Base-by-base conservation (phyloP, 2,797 vertebrate species). In the Calcarius lapponicus region DNA sequence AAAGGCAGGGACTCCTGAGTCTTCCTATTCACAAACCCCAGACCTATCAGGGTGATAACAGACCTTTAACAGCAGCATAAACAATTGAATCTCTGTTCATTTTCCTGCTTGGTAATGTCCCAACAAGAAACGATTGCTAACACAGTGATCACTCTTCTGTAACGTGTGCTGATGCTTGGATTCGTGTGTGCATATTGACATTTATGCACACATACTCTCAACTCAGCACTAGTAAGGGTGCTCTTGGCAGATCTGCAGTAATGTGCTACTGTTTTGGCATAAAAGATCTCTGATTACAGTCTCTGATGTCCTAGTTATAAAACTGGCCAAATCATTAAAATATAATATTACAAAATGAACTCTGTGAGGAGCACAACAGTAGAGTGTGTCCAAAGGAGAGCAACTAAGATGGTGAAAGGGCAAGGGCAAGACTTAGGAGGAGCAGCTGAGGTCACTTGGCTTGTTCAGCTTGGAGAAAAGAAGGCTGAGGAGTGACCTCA, bases 121-220 rank as follows among this genome's bases (percentile, higher is more conserved):
- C 20, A 51, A 72, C 13, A 60, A 92, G 67, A 51, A 16, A 24
- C 0, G 50, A 92, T 2, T 61, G 36, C 38, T 72, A 88, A 74
- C 0, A 0, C 40, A 69, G 36, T 3, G 20, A 81, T 69, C 54
- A 17, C 28, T 70, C 66, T 72, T 58, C 56, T 6, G 0, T 36
- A 76, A 69, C 20, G 24, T 1, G 4, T 42, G 65, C 72, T 54
- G 67, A 84, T 88, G 58, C 43, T 50, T 45, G 70, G 50, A 36
- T 80, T 89, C 38, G 45, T 13, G 12, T 32, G 11, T n/a, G 28
- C 36, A 25, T 26, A 40, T 32, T 75, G 86, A 62, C 38, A 51
- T 1, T 6, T 9, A 12, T 56, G 54, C 70, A 83, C 34, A 42
- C 38, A 21, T 5, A 22, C 11, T 74, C 79, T 54, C 20, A 43